Evolutionary conservation across 1,140 invertebrate species (phyloP).

Genomic region (Lethocerus indicus): DNA sequence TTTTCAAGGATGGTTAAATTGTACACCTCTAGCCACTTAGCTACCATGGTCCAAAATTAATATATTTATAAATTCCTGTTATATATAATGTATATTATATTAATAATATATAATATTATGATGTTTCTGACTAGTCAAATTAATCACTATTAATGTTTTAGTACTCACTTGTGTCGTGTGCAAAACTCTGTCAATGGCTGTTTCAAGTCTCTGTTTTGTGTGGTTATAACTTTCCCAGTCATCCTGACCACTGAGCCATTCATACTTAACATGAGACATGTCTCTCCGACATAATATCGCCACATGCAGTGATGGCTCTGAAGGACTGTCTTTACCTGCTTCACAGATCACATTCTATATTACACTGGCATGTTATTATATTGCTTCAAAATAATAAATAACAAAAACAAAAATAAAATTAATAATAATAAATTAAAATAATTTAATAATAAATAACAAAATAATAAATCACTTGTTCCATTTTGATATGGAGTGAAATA

Average conservation of each 20-base stretch:
- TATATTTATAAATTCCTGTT: background rate
- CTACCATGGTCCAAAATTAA: too few relatives aligned
- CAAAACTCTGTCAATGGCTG: conserved; percentile 15
- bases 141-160: too few relatives aligned
- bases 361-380: background rate
- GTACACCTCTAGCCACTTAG: too few relatives aligned
- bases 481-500: background rate
- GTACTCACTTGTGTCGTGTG: conserved; percentile 14
- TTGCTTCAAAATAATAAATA: conserved; percentile 10
- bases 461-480: background rate
- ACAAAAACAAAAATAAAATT: background rate
- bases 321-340: conserved; percentile 20
- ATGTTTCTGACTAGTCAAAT: too few relatives aligned
- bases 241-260: conserved; percentile 46
- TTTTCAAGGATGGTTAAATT: too few relatives aligned
- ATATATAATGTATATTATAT: background rate
- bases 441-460: background rate
- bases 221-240: conserved; percentile 18
- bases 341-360: background rate
- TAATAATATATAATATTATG: background rate
- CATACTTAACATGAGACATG: conserved; percentile 69
- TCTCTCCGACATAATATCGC: conserved; percentile 84
- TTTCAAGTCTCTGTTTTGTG: conserved; percentile 18
- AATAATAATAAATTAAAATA: conserved; percentile 18
- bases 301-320: conserved; percentile 30